Conservation (phyloP, 1,140 invertebrate species). For the Ceratosolen fusciceps region DNA sequence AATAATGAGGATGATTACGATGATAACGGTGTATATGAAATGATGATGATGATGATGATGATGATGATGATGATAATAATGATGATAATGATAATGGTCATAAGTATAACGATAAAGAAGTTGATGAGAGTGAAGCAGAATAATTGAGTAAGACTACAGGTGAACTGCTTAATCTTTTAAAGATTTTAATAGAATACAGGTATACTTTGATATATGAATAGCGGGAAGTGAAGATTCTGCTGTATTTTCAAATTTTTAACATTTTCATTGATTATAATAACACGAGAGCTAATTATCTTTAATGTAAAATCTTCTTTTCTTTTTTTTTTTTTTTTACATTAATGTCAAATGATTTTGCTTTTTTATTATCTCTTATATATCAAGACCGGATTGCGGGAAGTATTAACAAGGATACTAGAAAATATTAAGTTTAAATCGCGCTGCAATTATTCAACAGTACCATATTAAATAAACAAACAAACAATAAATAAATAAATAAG, state of each 20-base stretch:
- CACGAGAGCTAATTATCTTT: slow-evolving; percentile 7
- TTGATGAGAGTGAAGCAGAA: background rate
- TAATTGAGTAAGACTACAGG: background rate
- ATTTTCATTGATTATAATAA: background rate
- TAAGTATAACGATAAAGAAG: background rate
- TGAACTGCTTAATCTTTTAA: slow-evolving; percentile 20
- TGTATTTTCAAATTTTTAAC: slow-evolving; percentile 22
- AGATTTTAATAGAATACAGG: slow-evolving; percentile 11
- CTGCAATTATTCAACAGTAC: slow-evolving; percentile 18
- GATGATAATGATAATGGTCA: background rate
- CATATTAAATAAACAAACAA: too few species aligned
- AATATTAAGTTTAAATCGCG: background rate
- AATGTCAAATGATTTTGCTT: slow-evolving; percentile 16
- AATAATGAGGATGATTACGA: background rate
- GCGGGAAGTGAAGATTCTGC: background rate
- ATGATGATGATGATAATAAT: background rate
- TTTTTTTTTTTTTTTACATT: slow-evolving; percentile 30
- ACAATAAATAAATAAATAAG: too few species aligned
- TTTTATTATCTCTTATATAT: background rate
- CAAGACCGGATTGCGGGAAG: background rate
- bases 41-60: background rate
- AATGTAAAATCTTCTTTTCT: slow-evolving; percentile 1
- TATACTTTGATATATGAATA: slow-evolving; percentile 1
- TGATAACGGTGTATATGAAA: too few species aligned
- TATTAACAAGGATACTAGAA: background rate